A percentile compares a stretch with the other conserved stretches of the same genome.
Conservation (phyloP, 2,888 invertebrate genomes). For the Diarsia rubi region DNA sequence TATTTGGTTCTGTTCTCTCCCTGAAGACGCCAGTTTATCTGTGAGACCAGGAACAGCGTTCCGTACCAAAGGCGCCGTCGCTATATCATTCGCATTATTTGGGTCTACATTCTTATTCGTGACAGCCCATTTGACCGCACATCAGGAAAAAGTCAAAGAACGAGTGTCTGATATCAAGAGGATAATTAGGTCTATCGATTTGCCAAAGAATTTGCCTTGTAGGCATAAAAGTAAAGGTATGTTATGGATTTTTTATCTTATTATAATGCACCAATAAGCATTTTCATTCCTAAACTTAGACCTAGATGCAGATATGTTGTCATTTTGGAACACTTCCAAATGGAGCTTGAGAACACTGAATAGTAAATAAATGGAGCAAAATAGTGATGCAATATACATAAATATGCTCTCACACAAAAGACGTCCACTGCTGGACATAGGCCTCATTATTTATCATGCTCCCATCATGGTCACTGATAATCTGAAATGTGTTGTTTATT, state of each 20-base stretch:
- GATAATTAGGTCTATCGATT: constrained; percentile 95
- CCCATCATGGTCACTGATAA: neutral
- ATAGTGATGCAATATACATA: constrained; percentile 7
- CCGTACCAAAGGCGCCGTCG: constrained; percentile 98
- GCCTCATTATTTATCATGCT: too few species aligned
- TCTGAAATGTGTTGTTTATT: neutral
- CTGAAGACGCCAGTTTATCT: constrained; percentile 96
- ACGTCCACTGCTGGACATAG: too few species aligned
- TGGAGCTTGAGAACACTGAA: constrained; percentile 19
- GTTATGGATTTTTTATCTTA: constrained; percentile 20
- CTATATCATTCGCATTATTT: constrained; percentile 97
- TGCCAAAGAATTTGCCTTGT: constrained; percentile 95
- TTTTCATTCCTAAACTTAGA: constrained; percentile 18
- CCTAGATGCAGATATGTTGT: constrained; percentile 12
- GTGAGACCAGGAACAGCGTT: constrained; percentile 97
- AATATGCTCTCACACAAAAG: neutral
- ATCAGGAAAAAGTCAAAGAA: constrained; percentile 96
- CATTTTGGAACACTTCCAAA: constrained; percentile 45
- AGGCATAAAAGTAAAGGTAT: constrained; percentile 94
- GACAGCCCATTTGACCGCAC: constrained; percentile 98
- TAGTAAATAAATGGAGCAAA: constrained; percentile 20
- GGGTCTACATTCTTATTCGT: constrained; percentile 99
- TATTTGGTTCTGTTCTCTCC: constrained; percentile 98
- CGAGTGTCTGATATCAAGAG: constrained; percentile 96
- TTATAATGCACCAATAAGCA: constrained; percentile 6